Evolutionary conservation across 2,888 invertebrate genomes (phyloP), one percentile per base, ranked within the genome.

Genomic region (Drosophila seclusa): DNA sequence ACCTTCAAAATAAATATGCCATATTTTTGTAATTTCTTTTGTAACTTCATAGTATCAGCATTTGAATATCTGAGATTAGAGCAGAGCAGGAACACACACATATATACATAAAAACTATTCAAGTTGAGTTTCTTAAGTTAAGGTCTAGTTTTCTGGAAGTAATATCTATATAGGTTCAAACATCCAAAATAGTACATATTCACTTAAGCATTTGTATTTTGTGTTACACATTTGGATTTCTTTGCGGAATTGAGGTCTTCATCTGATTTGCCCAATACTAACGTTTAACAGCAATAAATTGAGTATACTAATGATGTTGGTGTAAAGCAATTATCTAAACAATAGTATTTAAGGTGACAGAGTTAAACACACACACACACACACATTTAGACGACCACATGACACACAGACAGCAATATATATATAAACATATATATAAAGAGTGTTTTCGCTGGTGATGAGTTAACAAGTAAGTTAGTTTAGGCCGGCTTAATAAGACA

Each of bases 291-390:
- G 13, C 18, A 65, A 38, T 10, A 45, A 63, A 48, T 57, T 24
- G 36, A 53, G 27, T 45, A 70, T 59, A 54, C 38, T 69, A 52
- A 45, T 45, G 24, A 45, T 16, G 4, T 24, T 45, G 4, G 45
- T 80, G 76, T 84, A 79, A 86, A 74, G 82, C 85, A 79, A 79
- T 77, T 81, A 87, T 87, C 85, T 85, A 81, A 85, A 80, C 73
- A 76, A 24, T 83, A 80, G 58, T 59, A 82, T 42, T 52, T 75
- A 82, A 79, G 67, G 59, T 36, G 7, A 34, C 38, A 60, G 10
- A 50, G 4, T 69, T 2, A 50, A 34, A n/a, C 48, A 60, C n/a
- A 63, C 29, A 78, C 27, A 36, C 32, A 58, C 21, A 79, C 27
- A 68, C 18, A 48, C 53, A 59, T 13, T 21, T 16, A 21, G 45